Evolutionary conservation across 2,888 invertebrate genomes (phyloP).

Genomic region (Papilio gigon): DNA sequence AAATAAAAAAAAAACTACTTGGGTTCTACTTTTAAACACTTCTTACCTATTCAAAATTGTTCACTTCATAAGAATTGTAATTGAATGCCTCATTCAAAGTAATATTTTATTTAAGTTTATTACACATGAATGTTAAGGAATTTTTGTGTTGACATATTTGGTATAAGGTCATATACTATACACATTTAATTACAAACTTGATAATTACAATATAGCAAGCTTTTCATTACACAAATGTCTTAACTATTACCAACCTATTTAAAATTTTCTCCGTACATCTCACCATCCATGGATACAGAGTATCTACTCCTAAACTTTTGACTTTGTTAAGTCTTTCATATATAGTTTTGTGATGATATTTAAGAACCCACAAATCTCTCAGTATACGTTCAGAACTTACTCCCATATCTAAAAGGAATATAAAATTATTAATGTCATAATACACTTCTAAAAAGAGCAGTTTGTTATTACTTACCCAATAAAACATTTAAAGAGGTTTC

Average conservation of each 20-base stretch:
- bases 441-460: not conserved
- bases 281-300: slow-evolving; percentile 86
- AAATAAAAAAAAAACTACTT: not conserved
- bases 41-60: not conserved
- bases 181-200: not conserved
- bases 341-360: slow-evolving; percentile 82
- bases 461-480: slow-evolving; percentile 61
- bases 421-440: slow-evolving; percentile 22
- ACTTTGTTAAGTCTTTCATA: slow-evolving; percentile 75
- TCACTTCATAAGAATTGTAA: no score
- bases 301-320: slow-evolving; percentile 72
- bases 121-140: no score
- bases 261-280: slow-evolving; percentile 82
- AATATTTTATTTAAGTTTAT: no score
- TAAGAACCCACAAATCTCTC: slow-evolving; percentile 85
- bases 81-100: no score
- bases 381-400: slow-evolving; percentile 80
- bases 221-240: not conserved
- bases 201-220: not conserved
- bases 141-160: no score
- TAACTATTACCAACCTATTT: slow-evolving; percentile 69
- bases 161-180: no score
- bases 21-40: not conserved
- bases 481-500: slow-evolving; percentile 78
- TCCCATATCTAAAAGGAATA: slow-evolving; percentile 70